Evolutionary conservation across 2,113 vertebrate species (phyloP), one percentile per base, ranked within the genome.

Genomic region (Ptyas mucosa): DNA sequence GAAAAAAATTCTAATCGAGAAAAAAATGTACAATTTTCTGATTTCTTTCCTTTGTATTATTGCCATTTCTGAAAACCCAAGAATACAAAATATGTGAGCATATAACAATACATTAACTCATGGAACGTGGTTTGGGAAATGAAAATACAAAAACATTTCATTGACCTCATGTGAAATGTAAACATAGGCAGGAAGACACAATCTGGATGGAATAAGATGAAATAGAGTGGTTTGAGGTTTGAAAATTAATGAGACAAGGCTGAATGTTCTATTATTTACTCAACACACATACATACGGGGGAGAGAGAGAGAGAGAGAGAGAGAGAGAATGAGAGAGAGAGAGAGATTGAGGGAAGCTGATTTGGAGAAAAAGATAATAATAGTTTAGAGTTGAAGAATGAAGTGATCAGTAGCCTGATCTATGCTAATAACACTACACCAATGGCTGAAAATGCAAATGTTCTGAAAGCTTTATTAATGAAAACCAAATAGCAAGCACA

Each of bases 11-110:
- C 34, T 23, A 54, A 24, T 21, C 0, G 34, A 81, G 23, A 34
- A 14, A 53, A 49, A 88, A 92, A 87, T 12, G 18, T 5, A 89
- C 54, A 88, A 95, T 53, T 94, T 20, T 20, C 89, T 23, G 88
- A 94, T 89, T 75, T 20, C 6, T 51, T 87, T 89, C 90, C 34
- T 39, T 12, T n/a, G 52, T 39, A 88, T 94, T 52, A 69, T 23
- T 10, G 87, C 55, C 49, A 92, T 88, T 52, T 85, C 9, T 51
- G 20, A 85, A 85, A 85, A 89, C 3, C 11, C 49, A 55, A 24
- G 23, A 92, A 69, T 29, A 90, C 88, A 91, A 4, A 34, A 85
- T 85, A 87, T 39, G 46, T 43, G 39, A 94, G 26, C 54, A 18
- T 43, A 43, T 1, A 21, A 6, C 24, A 85, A 91, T n/a, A 75